Evolutionary conservation across 2,888 invertebrate species (phyloP).

Genomic region (Odontothrips loti): DNA sequence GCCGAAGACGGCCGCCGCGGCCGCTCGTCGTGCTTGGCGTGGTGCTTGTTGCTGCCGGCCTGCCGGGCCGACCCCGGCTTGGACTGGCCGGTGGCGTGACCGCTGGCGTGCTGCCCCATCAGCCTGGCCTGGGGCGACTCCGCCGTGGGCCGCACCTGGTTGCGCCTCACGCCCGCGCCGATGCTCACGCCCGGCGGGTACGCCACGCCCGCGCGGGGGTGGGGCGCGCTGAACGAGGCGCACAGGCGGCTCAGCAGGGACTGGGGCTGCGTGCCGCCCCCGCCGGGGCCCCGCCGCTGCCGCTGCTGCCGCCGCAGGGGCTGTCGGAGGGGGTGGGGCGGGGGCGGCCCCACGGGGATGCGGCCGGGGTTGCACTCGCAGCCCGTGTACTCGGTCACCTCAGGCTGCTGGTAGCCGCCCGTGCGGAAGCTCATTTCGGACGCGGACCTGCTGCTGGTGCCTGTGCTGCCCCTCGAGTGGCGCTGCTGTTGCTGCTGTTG

Average conservation of each 20-base stretch:
- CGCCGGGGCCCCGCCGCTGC: not conserved
- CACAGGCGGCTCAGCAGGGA: conserved; percentile 5
- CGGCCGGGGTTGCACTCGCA: conserved; percentile 11
- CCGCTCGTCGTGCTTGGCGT: not conserved
- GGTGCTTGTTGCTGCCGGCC: not conserved
- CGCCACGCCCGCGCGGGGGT: not conserved
- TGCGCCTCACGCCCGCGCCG: conserved; percentile 28
- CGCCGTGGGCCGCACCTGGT: conserved; percentile 24
- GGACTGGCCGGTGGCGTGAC: not conserved
- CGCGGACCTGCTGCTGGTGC: not conserved
- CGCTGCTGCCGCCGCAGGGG: not conserved
- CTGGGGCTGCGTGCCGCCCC: not conserved
- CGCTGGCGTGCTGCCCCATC: not conserved
- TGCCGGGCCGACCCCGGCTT: not conserved
- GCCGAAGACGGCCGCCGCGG: conserved; percentile 28
- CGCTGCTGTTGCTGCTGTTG: not conserved
- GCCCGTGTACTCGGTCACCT: conserved; percentile 16
- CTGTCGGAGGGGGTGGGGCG: not conserved
- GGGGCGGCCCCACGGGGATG: conserved; percentile 23
- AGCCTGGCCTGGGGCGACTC: not conserved
- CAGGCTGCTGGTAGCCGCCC: conserved; percentile 8
- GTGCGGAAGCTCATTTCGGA: conserved; percentile 16
- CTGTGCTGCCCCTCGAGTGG: not conserved
- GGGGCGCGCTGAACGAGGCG: not conserved
- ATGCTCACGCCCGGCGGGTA: not conserved